Base-by-base conservation (phyloP, 2,888 invertebrate genomes). In the Apoderus coryli region DNA sequence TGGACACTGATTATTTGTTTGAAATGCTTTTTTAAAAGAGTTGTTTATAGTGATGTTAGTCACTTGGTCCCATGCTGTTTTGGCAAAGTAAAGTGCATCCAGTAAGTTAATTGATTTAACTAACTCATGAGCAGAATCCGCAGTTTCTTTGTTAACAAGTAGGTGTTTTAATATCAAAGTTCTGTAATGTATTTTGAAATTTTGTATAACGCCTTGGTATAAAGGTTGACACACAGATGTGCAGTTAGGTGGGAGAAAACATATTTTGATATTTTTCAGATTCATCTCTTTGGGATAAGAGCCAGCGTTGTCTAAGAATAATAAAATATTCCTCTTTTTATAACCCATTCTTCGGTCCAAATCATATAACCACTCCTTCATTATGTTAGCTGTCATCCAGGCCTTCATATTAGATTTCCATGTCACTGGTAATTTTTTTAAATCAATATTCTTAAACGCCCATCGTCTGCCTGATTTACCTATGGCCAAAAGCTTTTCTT, bases 341-440 rank as follows among this genome's bases (percentile, higher is more conserved):
- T 10, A 3, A 4, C 15, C 23, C 23, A 30, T 29, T 29, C 12
- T 33, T 15, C 24, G 15, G 12, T 33, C 33, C 4, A 33, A 23
- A 4, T 23, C 9, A 3, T 9, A 10, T 16, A 33, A 30, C 29
- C 29, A 29, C 12, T 33, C 23, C 12, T 12, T 22, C 33, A 33
- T 33, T 15, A 33, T 29, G 3, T 33, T 16, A 2, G 23, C n/a
- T 23, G 33, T 33, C 33, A 33, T 23, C 29, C 33, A 30, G 16
- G 33, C 22, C 14, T 33, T 33, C n/a, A 3, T 22, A 14, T 31
- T 30, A 4, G 15, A 33, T 22, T 33, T 29, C 24, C 33, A 33
- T 14, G 11, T 29, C 14, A 29, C 33, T 4, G 33, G 33, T 15
- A 33, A 24, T 10, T 31, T 32, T 7, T 29, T 29, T n/a, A 14